Percentiles rank a stretch among this genome's conserved stretches.
phyloP scores from a whole-genome alignment of 2,113 vertebrate species.

The Phaetusa simplex region DNA sequence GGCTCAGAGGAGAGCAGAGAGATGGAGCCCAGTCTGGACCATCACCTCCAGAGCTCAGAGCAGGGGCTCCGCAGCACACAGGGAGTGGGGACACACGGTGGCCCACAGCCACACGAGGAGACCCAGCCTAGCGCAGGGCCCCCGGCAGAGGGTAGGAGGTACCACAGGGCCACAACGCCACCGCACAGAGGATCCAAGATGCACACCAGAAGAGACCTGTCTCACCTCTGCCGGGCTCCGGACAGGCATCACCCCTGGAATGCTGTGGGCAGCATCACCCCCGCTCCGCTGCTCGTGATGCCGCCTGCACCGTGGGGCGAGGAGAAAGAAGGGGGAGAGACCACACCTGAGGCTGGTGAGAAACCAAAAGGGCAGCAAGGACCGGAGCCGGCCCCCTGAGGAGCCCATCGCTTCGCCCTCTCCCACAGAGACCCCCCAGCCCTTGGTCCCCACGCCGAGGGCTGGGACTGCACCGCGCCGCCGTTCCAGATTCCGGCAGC shows the following conservation, averaged over 20 bases:
- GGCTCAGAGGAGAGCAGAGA: rapidly evolving
- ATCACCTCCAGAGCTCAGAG: neutral
- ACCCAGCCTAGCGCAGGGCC: neutral
- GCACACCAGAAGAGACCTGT: neutral
- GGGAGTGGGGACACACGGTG: rapidly evolving
- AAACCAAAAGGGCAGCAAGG: neutral
- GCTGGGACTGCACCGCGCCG: neutral
- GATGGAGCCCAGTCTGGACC: neutral
- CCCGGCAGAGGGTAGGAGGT: neutral
- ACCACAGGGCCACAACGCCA: neutral
- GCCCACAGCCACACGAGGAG: neutral
- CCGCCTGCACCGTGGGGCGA: rapidly evolving
- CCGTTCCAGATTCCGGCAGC: neutral
- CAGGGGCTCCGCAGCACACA: rapidly evolving
- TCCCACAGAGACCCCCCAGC: rapidly evolving
- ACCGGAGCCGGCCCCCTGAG: too few relatives aligned
- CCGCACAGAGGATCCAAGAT: neutral
- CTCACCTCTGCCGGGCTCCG: neutral
- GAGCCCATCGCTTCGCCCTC: neutral
- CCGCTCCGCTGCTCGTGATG: rapidly evolving
- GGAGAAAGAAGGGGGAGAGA: neutral
- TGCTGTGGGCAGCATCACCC: neutral
- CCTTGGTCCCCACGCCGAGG: neutral
- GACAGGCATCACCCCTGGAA: too few relatives aligned
- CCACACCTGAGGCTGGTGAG: neutral